Evolutionary conservation across 2,888 invertebrate species (phyloP), one percentile per base, ranked within the genome.

Genomic region (Orthonevra nobilis): DNA sequence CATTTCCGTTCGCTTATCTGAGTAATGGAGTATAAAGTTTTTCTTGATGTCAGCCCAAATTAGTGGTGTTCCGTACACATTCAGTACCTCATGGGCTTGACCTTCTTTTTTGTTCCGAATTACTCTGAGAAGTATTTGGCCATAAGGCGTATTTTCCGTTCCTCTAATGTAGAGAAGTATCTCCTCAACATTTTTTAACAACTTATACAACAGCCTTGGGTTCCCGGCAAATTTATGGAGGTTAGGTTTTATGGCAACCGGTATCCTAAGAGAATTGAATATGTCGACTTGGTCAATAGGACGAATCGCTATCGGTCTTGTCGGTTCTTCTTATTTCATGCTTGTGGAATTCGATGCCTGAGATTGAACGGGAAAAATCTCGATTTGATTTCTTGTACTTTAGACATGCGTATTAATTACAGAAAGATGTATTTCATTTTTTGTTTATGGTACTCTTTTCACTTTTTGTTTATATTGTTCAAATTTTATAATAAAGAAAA

Each of bases 1-100:
- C 50, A 72, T 69, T 61, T 82, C 79, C 9, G 72, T 66, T 32
- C 79, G 14, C 66, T 83, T 82, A 12, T 81, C 81, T 0, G 81
- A 75, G 15, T 81, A 82, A 48, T 82, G 77, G 0, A 79, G 30
- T 6, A 79, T 66, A 1, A 81, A 44, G 28, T 81, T 82, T 4
- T 61, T n/a, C 69, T 81, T n/a, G n/a, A 81, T 79, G 1, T 66
- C 63, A 28, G 82, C 82, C 70, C 70, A 70, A 1, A 42, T 15
- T 3, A 60, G 10, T 0, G 70, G 60, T 1, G 52, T 61, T 1
- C 52, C 44, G 12, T 40, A 69, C 69, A 60, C 60, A n/a, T n/a
- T n/a, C n/a, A n/a, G n/a, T n/a, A n/a, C 10, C 17, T 52, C 54
- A 6, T 58, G 61, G 9, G 75, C 63, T 14, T 56, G 46, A 0